phyloP scores from a whole-genome alignment of 2,888 invertebrate species.

The Dione juno region DNA sequence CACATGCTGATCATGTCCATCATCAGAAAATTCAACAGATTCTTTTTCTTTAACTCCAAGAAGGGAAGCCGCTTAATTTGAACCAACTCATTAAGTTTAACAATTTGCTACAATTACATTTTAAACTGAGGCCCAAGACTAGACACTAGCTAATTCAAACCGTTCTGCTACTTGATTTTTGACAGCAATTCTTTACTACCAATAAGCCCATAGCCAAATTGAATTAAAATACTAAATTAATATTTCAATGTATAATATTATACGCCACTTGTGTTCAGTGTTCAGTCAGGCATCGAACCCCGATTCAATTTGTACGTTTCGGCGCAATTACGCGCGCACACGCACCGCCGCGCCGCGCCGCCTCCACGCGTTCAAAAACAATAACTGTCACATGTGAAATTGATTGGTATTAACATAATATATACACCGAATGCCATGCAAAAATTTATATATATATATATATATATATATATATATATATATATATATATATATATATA shows the following conservation, averaged over 20 bases:
- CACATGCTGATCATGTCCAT: no score
- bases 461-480: no score
- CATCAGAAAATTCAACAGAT: no score
- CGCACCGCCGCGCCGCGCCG: slow-evolving; percentile 29
- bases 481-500: no score
- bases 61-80: no score
- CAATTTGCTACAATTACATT: no score
- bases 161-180: no score
- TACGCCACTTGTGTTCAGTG: slow-evolving; percentile 17
- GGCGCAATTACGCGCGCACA: slow-evolving; percentile 45
- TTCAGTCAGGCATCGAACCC: slow-evolving; percentile 41
- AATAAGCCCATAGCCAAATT: background rate
- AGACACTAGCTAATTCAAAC: no score
- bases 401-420: slow-evolving; percentile 30
- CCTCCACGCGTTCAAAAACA: slow-evolving; percentile 29
- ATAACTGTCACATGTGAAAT: slow-evolving; percentile 19
- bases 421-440: background rate
- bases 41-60: no score
- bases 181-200: no score
- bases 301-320: slow-evolving; percentile 46
- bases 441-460: background rate
- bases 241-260: slow-evolving; percentile 5
- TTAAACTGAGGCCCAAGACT: no score
- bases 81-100: no score
- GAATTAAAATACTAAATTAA: background rate